A percentile compares a stretch with the other conserved stretches of the same genome.
Evolutionary conservation across 2,113 vertebrate species (phyloP).

Genomic region (Aptenodytes forsteri): DNA sequence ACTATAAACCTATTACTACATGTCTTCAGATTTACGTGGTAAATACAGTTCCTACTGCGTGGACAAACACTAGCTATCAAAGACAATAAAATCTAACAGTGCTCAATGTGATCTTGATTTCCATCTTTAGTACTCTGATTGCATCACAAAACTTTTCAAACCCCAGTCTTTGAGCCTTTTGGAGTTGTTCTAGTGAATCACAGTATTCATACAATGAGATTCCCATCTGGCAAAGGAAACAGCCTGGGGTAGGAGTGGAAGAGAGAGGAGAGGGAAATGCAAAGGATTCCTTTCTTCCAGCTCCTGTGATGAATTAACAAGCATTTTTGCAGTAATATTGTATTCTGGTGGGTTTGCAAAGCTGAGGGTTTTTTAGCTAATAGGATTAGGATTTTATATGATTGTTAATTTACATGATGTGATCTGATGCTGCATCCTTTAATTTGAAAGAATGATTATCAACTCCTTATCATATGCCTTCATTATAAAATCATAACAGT

Average conservation of each 20-base stretch:
- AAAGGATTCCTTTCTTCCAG: not conserved
- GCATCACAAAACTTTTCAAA: not conserved
- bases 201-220: not conserved
- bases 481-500: not conserved
- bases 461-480: not conserved
- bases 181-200: not conserved
- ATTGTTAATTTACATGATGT: not conserved
- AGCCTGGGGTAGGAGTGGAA: not conserved
- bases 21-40: not conserved
- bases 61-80: not conserved
- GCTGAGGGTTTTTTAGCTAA: not conserved
- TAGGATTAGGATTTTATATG: not conserved
- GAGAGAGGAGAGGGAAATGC: not conserved
- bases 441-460: not conserved
- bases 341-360: not conserved
- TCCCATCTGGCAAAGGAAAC: not conserved
- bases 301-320: not conserved
- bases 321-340: not conserved
- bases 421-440: not conserved
- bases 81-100: not conserved
- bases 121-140: not conserved
- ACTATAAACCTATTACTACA: not conserved
- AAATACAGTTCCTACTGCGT: not conserved
- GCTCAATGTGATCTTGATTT: not conserved
- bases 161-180: not conserved